phyloP scores from a whole-genome alignment of 2,113 vertebrate species.

The Theristicus caerulescens region DNA sequence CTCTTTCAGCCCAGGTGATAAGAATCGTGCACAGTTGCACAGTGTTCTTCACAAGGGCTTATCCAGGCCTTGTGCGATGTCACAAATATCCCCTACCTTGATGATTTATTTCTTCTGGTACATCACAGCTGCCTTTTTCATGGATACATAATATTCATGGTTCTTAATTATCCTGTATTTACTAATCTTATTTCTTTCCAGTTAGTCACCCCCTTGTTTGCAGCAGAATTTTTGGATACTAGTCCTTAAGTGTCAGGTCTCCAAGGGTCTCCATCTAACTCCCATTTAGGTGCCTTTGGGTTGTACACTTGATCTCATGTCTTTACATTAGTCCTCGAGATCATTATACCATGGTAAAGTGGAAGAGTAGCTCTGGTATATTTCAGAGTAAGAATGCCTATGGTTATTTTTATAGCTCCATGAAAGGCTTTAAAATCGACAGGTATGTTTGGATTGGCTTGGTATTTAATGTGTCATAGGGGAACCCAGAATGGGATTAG shows the following conservation, averaged over 20 bases:
- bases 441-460: background rate
- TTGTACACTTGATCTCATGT: background rate
- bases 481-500: background rate
- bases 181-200: background rate
- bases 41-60: background rate
- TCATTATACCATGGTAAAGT: background rate
- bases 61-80: background rate
- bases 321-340: background rate
- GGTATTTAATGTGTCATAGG: background rate
- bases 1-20: background rate
- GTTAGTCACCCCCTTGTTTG: background rate
- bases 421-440: background rate
- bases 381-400: background rate
- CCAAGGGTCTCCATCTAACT: background rate
- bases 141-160: background rate
- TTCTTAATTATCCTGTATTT: background rate
- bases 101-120: background rate
- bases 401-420: background rate
- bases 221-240: background rate
- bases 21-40: fast-evolving
- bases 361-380: background rate
- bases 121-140: background rate
- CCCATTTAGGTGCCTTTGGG: background rate
- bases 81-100: background rate
- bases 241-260: background rate